phyloP scores from a whole-genome alignment of 23 tunicate genomes.

The Botrylloides violaceus region DNA sequence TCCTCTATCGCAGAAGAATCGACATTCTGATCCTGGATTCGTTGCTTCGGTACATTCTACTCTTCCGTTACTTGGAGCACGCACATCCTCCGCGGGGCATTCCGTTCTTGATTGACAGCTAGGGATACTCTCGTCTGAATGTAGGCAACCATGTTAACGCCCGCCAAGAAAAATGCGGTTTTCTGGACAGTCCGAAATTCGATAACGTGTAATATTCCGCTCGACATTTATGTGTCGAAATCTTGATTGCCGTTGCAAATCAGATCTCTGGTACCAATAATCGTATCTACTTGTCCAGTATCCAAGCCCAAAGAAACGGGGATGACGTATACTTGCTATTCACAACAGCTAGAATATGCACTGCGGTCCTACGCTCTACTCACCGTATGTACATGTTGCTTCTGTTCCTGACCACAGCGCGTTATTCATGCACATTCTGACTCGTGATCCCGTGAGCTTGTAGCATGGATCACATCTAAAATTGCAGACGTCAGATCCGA shows the following conservation, averaged over 20 bases:
- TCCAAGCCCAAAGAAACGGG: no score
- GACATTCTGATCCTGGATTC: conserved; percentile 30
- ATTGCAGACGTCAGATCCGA: conserved; percentile 18
- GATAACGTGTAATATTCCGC: no score
- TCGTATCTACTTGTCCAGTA: no score
- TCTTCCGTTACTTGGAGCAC: conserved; percentile 8
- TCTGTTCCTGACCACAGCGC: conserved; percentile 28
- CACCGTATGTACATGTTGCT: conserved; percentile 34
- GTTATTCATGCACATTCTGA: conserved; percentile 21
- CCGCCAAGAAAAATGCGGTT: no score
- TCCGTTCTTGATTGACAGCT: conserved; percentile 1
- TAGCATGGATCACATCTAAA: conserved; percentile 28
- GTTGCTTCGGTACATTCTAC: conserved; percentile 41
- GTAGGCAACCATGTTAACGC: not conserved
- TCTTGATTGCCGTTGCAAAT: no score
- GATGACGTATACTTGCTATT: no score
- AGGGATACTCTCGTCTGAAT: conserved; percentile 13
- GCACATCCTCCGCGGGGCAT: conserved; percentile 20
- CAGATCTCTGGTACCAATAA: no score
- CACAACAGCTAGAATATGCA: no score
- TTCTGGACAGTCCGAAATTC: no score
- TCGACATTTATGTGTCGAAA: no score
- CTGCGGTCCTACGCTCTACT: no score
- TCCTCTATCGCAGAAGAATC: conserved; percentile 30
- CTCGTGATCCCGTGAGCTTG: conserved; percentile 15